These are phyloP conservation scores for Habroteleia sp. DNA, from an alignment of 2,888 invertebrate species.

Conservation along the genomic window DNA sequence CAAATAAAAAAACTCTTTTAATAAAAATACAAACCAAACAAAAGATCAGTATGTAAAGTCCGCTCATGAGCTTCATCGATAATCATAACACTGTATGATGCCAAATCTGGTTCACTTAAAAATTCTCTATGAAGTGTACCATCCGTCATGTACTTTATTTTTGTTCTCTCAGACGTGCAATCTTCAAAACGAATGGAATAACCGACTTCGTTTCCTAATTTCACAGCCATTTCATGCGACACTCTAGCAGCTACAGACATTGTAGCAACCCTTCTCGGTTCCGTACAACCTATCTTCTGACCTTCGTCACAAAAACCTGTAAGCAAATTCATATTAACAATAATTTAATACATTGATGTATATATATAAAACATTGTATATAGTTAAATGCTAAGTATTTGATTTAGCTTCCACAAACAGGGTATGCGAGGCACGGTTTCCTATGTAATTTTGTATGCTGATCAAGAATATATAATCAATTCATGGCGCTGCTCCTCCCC, in stretches of 20 bases:
- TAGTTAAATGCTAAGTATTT: no score
- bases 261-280: conserved; percentile 98
- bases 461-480: no score
- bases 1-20: no score
- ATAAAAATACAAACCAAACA: conserved; percentile 86
- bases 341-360: no score
- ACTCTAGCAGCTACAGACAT: conserved; percentile 99
- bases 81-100: conserved; percentile 98
- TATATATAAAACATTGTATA: no score
- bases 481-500: no score
- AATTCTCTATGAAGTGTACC: conserved; percentile 99
- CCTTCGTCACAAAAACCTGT: conserved; percentile 86
- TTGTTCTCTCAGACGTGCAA: conserved; percentile 93
- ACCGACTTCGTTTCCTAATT: conserved; percentile 95
- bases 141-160: conserved; percentile 99
- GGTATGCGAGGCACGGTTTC: no score
- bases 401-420: no score
- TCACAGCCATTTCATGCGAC: conserved; percentile 98
- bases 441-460: no score
- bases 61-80: conserved; percentile 99
- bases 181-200: conserved; percentile 98
- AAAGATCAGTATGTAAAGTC: conserved; percentile 98
- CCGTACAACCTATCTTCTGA: conserved; percentile 97
- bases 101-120: conserved; percentile 97
- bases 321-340: no score